Percentiles rank a stretch among this genome's conserved stretches.
Evolutionary conservation across 92 coral and sea anemone species (phyloP).

Genomic region (Siderastrea radians): DNA sequence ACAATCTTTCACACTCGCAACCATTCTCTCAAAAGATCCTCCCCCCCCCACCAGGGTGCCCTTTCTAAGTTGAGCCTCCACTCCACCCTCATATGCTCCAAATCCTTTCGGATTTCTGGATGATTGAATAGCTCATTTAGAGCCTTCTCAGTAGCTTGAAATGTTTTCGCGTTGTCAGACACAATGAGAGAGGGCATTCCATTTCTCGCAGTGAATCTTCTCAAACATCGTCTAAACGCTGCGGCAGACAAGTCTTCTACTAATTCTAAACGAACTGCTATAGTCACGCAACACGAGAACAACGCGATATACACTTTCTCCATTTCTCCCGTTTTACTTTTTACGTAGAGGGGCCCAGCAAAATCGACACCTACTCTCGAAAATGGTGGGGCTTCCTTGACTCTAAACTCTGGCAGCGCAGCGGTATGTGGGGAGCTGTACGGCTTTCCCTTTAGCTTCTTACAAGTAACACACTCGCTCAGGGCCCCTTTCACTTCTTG

Average conservation of each 20-base stretch:
- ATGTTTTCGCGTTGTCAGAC: not conserved
- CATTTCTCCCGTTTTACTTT: constrained; percentile 5
- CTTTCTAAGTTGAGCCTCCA: no score
- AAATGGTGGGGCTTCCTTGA: constrained; percentile 26
- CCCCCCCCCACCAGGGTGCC: not conserved
- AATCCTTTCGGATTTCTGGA: no score
- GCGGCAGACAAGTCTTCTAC: no score
- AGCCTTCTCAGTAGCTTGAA: no score
- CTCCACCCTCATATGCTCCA: no score
- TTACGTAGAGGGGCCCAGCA: constrained; percentile 10
- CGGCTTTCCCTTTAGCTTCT: not conserved
- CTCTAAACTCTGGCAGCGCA: constrained; percentile 43
- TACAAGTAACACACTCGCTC: not conserved
- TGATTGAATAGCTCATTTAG: no score
- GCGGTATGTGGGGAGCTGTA: constrained; percentile 18
- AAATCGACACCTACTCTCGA: not conserved
- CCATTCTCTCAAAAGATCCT: no score
- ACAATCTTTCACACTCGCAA: not conserved
- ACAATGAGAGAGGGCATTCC: no score
- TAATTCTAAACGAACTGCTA: no score
- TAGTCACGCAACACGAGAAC: not conserved
- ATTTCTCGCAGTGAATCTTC: no score
- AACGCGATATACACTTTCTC: constrained; percentile 21
- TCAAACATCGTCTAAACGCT: not conserved
- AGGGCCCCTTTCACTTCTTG: constrained; percentile 38